A percentile compares a stretch with the other conserved stretches of the same genome.
Conservation (phyloP, 2,888 invertebrate species). For the Meliscaeva auricollis region DNA sequence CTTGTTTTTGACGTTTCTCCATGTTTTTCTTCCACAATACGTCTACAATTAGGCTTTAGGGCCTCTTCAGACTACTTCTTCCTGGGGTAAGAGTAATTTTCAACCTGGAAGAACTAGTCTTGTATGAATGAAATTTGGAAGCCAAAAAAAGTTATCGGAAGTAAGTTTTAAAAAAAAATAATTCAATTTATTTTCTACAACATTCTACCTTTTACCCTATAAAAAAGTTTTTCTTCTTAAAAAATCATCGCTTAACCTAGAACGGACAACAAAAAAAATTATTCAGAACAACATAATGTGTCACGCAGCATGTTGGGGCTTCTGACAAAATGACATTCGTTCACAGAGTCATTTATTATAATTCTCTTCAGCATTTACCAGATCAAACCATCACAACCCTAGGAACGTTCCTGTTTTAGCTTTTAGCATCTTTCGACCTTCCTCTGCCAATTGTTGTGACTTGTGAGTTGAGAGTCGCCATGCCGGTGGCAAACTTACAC, state of each 20-base stretch:
- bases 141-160: too few relatives aligned
- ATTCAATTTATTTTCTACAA: not conserved
- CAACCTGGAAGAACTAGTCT: too few relatives aligned
- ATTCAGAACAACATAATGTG: conserved; percentile 67
- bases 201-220: conserved; percentile 30
- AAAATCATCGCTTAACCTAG: conserved; percentile 40
- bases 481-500: conserved; percentile 9
- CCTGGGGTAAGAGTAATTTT: too few relatives aligned
- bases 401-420: not conserved
- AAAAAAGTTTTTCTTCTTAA: not conserved
- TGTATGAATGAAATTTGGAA: too few relatives aligned
- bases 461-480: conserved; percentile 38
- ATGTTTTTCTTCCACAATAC: too few relatives aligned
- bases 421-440: conserved; percentile 59
- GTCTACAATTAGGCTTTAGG: too few relatives aligned
- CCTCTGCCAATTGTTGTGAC: conserved; percentile 28
- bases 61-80: too few relatives aligned
- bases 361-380: conserved; percentile 57
- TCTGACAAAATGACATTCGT: conserved; percentile 74
- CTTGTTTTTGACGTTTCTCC: too few relatives aligned
- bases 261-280: conserved; percentile 18
- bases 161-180: too few relatives aligned
- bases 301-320: conserved; percentile 71
- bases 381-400: conserved; percentile 9
- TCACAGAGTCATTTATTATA: conserved; percentile 73